Conservation (phyloP, 2,113 vertebrate species). For the Fulmarus glacialis region DNA sequence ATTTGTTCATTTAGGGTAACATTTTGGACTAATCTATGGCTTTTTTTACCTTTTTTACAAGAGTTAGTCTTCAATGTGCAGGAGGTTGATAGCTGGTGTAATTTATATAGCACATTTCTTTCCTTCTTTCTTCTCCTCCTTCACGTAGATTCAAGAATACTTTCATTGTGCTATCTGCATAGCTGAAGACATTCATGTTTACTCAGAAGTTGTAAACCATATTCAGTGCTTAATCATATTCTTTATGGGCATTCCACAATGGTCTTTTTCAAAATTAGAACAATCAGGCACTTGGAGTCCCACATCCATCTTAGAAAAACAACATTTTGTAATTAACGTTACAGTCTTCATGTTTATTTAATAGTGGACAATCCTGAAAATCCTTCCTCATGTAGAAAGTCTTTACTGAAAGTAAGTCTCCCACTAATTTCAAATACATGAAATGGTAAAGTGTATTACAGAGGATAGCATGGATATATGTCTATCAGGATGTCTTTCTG, state of each 20-base stretch:
- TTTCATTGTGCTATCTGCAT: neutral
- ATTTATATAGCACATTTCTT: neutral
- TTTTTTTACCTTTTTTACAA: slow-evolving; percentile 11
- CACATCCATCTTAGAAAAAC: neutral
- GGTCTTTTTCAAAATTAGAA: neutral
- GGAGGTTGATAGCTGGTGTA: neutral
- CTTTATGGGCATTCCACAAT: neutral
- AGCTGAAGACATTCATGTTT: neutral
- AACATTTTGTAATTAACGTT: neutral
- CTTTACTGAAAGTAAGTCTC: neutral
- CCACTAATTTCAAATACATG: neutral
- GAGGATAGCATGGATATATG: neutral
- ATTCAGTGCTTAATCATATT: neutral
- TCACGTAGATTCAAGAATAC: neutral
- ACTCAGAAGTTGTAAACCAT: neutral
- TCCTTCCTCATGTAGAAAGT: neutral
- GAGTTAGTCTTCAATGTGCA: neutral
- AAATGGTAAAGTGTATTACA: neutral
- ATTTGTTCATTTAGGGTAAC: neutral
- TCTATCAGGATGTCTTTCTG: neutral
- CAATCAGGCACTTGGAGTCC: neutral
- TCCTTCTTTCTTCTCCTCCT: neutral
- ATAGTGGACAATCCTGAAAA: neutral
- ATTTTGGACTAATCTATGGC: neutral
- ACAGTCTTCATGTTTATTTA: neutral